A percentile compares a stretch with the other conserved stretches of the same genome.
These are phyloP conservation scores for Lasiurus cinereus DNA, from an alignment of 2,113 vertebrate genomes.

Conservation along the genomic window DNA sequence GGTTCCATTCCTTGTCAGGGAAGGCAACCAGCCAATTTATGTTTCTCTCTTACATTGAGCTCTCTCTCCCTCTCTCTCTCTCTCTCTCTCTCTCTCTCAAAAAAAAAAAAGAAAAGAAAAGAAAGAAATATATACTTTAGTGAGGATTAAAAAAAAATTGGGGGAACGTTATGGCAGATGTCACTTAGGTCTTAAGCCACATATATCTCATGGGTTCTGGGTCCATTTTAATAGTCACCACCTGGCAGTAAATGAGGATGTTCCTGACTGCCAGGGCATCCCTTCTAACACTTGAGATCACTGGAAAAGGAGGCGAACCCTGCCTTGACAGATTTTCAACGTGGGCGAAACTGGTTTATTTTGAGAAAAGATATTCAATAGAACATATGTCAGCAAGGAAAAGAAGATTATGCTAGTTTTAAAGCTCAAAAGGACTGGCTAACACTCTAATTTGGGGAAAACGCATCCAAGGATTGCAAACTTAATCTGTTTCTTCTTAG, in stretches of 20 bases:
- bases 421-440: conserved; percentile 65
- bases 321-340: conserved; percentile 77
- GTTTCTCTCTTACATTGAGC: no score
- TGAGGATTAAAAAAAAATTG: background rate
- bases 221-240: conserved; percentile 54
- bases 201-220: conserved; percentile 56
- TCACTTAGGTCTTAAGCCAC: conserved; percentile 52
- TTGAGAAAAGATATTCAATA: conserved; percentile 80
- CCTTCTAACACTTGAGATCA: conserved; percentile 67
- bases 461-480: conserved; percentile 26
- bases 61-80: no score
- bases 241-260: conserved; percentile 46
- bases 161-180: background rate
- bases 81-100: no score
- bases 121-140: no score
- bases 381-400: conserved; percentile 81
- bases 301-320: conserved; percentile 49
- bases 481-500: conserved; percentile 46
- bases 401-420: conserved; percentile 74
- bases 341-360: conserved; percentile 79
- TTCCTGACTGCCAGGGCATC: conserved; percentile 35
- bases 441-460: conserved; percentile 64
- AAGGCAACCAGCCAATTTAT: no score
- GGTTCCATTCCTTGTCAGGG: no score
- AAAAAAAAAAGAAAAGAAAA: no score